Percentiles rank a stretch among this genome's conserved stretches.
Evolutionary conservation across 2,797 vertebrate genomes (phyloP).

Genomic region (Pseudochirops cupreus): DNA sequence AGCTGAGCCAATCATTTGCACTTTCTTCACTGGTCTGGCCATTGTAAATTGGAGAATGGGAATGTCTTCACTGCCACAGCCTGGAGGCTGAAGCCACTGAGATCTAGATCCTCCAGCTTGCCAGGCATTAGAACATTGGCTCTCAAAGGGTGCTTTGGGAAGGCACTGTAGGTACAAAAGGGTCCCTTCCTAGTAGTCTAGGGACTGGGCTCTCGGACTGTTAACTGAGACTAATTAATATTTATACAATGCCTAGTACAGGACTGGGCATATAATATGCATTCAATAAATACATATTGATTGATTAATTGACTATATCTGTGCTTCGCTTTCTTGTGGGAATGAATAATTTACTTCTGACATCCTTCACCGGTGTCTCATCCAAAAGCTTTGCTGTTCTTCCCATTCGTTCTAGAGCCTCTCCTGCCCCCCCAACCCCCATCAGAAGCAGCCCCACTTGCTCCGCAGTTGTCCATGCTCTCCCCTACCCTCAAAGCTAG

Average conservation of each 20-base stretch:
- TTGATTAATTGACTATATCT: conserved; percentile 36
- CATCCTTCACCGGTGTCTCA: conserved; percentile 39
- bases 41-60: conserved; percentile 24
- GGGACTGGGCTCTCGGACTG: neutral
- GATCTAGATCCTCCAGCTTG: conserved; percentile 30
- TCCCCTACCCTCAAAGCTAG: neutral
- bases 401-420: conserved; percentile 42
- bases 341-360: conserved; percentile 10
- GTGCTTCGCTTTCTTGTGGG: conserved; percentile 29
- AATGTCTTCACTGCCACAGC: conserved; percentile 11
- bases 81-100: conserved; percentile 34
- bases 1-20: conserved; percentile 27
- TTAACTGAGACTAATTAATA: conserved; percentile 34
- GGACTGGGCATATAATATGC: conserved; percentile 47
- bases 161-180: neutral
- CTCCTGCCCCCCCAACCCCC: neutral
- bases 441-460: neutral
- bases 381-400: conserved; percentile 45
- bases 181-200: conserved; percentile 22
- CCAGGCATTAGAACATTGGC: conserved; percentile 24
- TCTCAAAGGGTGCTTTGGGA: conserved; percentile 31
- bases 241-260: conserved; percentile 39
- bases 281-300: conserved; percentile 61
- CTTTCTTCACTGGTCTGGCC: neutral
- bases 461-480: neutral